Percentiles rank a stretch among this genome's conserved stretches.
These are phyloP conservation scores for Agrilus cyanescens DNA, from an alignment of 2,888 invertebrate species.

Conservation along the genomic window DNA sequence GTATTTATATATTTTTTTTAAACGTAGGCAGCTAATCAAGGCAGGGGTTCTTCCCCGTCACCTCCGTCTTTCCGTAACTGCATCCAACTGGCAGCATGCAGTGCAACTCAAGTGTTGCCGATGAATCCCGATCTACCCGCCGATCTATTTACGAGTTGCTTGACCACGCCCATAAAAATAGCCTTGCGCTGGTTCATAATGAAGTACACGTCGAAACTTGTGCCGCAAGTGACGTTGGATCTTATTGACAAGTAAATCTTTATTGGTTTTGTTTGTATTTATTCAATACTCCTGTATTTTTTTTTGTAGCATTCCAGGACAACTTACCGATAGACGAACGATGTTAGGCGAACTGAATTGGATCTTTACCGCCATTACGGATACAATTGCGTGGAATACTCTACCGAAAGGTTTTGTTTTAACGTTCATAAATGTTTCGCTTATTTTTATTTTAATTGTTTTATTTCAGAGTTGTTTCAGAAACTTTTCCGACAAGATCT, in stretches of 20 bases:
- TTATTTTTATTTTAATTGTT: neutral
- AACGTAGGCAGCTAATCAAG: constrained; percentile 5
- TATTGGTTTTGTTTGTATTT: neutral
- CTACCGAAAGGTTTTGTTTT: constrained; percentile 61
- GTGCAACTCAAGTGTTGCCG: constrained; percentile 84
- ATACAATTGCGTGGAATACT: constrained; percentile 98
- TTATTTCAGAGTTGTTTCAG: constrained; percentile 72
- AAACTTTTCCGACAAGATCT: constrained; percentile 94
- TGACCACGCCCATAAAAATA: constrained; percentile 96
- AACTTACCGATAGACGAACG: constrained; percentile 85
- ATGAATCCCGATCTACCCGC: constrained; percentile 97
- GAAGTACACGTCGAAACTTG: constrained; percentile 68
- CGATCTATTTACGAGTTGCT: constrained; percentile 92
- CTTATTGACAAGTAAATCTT: constrained; percentile 75
- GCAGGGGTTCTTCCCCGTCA: constrained; percentile 18
- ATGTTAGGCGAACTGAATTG: constrained; percentile 98
- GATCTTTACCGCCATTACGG: constrained; percentile 99
- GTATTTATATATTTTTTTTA: neutral
- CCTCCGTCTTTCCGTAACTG: constrained; percentile 71
- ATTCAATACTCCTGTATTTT: neutral
- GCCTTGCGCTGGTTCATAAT: constrained; percentile 91
- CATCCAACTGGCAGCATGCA: constrained; percentile 94
- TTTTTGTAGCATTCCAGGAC: constrained; percentile 75
- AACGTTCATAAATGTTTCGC: too few relatives aligned
- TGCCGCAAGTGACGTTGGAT: constrained; percentile 71